phyloP scores from a whole-genome alignment of 2,888 invertebrate species.

The Apodemia mormo region DNA sequence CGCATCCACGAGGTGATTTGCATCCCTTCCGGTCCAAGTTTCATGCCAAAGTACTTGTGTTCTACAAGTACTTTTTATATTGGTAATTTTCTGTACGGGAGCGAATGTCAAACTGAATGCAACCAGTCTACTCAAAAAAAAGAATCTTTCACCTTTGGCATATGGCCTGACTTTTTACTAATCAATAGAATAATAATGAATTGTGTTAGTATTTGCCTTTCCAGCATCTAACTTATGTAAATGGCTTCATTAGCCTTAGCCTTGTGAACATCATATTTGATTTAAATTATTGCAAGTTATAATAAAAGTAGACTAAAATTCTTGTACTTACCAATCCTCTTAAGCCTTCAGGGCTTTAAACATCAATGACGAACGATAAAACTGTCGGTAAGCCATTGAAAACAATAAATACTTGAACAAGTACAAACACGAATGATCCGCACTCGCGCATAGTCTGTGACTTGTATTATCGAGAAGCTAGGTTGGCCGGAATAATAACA shows the following conservation, averaged over 20 bases:
- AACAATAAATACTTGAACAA: too few relatives aligned
- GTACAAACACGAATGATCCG: too few relatives aligned
- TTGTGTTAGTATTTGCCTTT: conserved; percentile 5
- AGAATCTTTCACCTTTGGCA: conserved; percentile 32
- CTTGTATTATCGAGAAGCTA: too few relatives aligned
- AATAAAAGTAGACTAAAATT: not conserved
- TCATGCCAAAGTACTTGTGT: conserved; percentile 35
- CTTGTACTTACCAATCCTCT: conserved; percentile 8
- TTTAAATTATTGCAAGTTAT: not conserved
- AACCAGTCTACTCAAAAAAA: conserved; percentile 32
- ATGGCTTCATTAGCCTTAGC: too few relatives aligned
- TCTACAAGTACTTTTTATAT: conserved; percentile 29
- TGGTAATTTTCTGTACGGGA: conserved; percentile 28
- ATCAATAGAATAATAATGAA: not conserved
- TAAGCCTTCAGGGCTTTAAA: conserved; percentile 16
- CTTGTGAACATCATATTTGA: too few relatives aligned
- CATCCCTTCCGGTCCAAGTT: conserved; percentile 35
- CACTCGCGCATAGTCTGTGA: too few relatives aligned
- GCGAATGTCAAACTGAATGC: conserved; percentile 35
- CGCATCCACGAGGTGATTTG: conserved; percentile 33
- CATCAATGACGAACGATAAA: conserved; percentile 6
- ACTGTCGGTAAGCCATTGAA: too few relatives aligned
- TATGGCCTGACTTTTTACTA: conserved; percentile 8
- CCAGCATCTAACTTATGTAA: too few relatives aligned
- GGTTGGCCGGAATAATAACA: too few relatives aligned